Conservation (phyloP, 2,888 invertebrate species). For the Gisinianus flammeolus region DNA sequence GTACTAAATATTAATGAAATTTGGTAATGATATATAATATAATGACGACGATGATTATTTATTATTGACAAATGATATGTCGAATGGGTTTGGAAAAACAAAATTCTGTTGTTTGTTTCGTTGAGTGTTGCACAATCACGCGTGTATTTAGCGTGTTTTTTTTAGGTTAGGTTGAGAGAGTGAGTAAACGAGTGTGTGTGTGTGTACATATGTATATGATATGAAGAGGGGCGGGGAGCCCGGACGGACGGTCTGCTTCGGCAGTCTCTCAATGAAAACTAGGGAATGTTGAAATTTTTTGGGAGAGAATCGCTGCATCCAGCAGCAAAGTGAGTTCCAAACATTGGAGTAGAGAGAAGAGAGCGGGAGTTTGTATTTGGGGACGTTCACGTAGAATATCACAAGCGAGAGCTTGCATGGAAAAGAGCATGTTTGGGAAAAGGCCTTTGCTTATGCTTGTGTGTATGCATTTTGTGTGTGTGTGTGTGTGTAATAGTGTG, state of each 20-base stretch:
- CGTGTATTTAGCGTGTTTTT: not conserved
- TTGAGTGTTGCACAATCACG: slow-evolving; percentile 10
- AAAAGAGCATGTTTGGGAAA: not conserved
- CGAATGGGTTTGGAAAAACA: slow-evolving; percentile 6
- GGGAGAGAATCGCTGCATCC: slow-evolving; percentile 39
- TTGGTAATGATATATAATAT: no score
- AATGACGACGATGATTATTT: not conserved
- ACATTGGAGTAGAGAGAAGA: slow-evolving; percentile 13
- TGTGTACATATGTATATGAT: slow-evolving; percentile 17
- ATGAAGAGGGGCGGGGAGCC: slow-evolving; percentile 34
- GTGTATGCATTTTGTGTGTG: not conserved
- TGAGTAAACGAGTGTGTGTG: slow-evolving; percentile 9
- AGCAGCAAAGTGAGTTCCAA: slow-evolving; percentile 38
- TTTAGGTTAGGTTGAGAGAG: not conserved
- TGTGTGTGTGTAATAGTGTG: not conserved
- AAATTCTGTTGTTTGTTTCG: not conserved
- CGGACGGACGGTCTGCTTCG: slow-evolving; percentile 41
- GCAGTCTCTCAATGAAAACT: slow-evolving; percentile 43
- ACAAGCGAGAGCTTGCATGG: not conserved
- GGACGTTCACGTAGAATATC: slow-evolving; percentile 8
- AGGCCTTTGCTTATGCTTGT: not conserved
- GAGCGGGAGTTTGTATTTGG: slow-evolving; percentile 40
- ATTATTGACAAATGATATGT: not conserved
- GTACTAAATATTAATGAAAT: no score
- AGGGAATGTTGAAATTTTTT: slow-evolving; percentile 40